phyloP scores from a whole-genome alignment of 2,113 vertebrate species.

The Silurus asotus region DNA sequence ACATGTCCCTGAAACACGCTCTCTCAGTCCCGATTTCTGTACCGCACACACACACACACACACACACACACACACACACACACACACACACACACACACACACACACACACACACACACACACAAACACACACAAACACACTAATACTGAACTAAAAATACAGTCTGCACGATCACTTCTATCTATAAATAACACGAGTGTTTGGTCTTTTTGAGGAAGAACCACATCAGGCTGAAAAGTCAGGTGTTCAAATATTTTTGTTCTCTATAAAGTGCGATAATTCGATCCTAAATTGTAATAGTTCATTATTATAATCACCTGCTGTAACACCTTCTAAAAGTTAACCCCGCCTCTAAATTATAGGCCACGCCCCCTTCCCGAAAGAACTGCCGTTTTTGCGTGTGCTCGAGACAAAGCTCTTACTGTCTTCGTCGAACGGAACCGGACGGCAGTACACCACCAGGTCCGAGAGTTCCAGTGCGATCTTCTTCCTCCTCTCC shows the following conservation, averaged over 20 bases:
- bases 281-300: too few species aligned
- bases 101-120: too few species aligned
- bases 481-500: slow-evolving; percentile 98
- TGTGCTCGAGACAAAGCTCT: slow-evolving; percentile 56
- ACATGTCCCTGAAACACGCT: slow-evolving; percentile 97
- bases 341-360: not conserved
- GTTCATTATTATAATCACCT: too few species aligned
- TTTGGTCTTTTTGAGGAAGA: too few species aligned
- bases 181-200: too few species aligned
- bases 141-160: too few species aligned
- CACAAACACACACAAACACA: too few species aligned
- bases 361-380: not conserved
- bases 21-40: slow-evolving; percentile 93
- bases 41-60: not conserved
- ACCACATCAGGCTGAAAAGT: too few species aligned
- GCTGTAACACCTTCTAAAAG: not conserved
- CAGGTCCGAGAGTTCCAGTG: slow-evolving; percentile 92
- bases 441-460: slow-evolving; percentile 97
- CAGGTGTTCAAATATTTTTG: too few species aligned
- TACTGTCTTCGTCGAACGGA: slow-evolving; percentile 98
- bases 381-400: not conserved
- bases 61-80: not conserved
- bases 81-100: not conserved
- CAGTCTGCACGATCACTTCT: too few species aligned
- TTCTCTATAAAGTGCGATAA: too few species aligned